These are phyloP conservation scores for Anarhynchus alexandrinus DNA, from an alignment of 2,113 vertebrate genomes.

Conservation along the genomic window DNA sequence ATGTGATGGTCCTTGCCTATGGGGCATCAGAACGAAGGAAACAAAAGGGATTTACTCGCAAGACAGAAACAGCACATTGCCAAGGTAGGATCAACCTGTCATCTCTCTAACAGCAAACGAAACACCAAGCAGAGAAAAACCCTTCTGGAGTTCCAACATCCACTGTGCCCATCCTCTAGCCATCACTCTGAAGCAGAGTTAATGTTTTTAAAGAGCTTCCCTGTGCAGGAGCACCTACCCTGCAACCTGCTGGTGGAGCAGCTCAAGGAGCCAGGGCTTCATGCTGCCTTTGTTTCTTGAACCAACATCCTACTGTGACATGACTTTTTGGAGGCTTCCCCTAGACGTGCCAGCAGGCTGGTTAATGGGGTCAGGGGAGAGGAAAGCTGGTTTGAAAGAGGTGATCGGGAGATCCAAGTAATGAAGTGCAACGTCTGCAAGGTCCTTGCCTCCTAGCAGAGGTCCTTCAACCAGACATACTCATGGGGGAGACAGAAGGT, in stretches of 20 bases:
- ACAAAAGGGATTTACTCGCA: neutral
- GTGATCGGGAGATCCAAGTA: neutral
- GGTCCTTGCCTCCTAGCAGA: neutral
- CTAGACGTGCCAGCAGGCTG: neutral
- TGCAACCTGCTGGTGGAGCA: neutral
- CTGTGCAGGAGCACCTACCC: neutral
- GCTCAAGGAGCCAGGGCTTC: neutral
- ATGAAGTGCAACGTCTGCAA: neutral
- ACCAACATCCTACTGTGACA: accelerated
- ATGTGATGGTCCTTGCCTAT: neutral
- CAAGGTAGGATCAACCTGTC: neutral
- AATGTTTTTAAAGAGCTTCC: neutral
- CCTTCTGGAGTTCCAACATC: neutral
- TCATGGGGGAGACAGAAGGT: neutral
- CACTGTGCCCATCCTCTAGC: neutral
- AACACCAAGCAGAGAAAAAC: neutral
- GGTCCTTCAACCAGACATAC: neutral
- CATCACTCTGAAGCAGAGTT: neutral
- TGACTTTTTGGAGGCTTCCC: neutral
- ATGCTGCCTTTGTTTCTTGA: accelerated
- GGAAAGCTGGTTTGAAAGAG: neutral
- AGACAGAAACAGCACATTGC: neutral
- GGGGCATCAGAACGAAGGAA: neutral
- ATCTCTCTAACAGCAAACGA: neutral
- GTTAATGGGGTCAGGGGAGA: neutral